Conservation (phyloP, 2,113 vertebrate species). For the Panthera tigris region DNA sequence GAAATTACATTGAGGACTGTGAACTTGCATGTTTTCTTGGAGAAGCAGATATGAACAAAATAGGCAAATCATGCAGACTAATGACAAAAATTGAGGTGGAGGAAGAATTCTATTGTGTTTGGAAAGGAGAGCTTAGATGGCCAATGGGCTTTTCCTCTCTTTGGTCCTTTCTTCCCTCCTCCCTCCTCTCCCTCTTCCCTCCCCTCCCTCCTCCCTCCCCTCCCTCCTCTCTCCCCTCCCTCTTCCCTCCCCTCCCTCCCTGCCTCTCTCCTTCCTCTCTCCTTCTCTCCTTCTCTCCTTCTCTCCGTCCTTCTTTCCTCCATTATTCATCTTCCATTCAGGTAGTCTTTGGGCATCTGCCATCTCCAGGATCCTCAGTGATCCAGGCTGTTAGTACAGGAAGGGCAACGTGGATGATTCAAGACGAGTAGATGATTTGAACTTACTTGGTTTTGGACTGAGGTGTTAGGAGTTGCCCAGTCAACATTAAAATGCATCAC, state of each 20-base stretch:
- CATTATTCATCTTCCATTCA: background rate
- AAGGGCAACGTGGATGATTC: background rate
- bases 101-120: background rate
- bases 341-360: background rate
- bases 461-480: background rate
- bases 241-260: too few relatives aligned
- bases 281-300: too few relatives aligned
- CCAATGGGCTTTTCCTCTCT: too few relatives aligned
- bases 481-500: background rate
- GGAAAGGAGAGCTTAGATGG: background rate
- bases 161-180: too few relatives aligned
- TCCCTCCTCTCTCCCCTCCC: accelerated
- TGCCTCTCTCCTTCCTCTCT: accelerated
- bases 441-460: background rate
- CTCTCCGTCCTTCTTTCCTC: background rate
- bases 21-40: background rate
- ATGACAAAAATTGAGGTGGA: too few relatives aligned
- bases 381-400: background rate
- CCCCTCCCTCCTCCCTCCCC: too few relatives aligned
- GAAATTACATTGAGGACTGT: background rate
- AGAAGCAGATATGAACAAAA: background rate
- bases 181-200: accelerated
- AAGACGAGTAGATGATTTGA: background rate
- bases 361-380: background rate
- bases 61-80: background rate